phyloP scores from a whole-genome alignment of 2,888 invertebrate species.

The Lepidocyrtoides sp. region DNA sequence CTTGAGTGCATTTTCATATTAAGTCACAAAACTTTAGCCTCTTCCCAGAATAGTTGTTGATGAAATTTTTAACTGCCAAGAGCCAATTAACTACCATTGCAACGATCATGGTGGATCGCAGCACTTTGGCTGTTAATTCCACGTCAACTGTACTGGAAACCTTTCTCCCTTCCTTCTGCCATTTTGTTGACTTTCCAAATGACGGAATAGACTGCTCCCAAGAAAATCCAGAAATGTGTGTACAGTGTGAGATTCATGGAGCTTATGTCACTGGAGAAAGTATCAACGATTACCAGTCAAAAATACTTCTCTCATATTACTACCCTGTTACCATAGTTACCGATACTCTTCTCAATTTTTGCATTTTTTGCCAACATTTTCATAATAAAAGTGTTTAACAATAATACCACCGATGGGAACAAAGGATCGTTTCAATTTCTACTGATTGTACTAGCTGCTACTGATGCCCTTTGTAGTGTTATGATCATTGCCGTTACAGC shows the following conservation, averaged over 20 bases:
- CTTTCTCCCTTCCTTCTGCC: neutral
- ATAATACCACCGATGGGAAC: too few relatives aligned
- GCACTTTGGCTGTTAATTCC: too few relatives aligned
- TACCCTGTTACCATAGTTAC: neutral
- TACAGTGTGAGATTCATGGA: neutral
- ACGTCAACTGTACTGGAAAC: too few relatives aligned
- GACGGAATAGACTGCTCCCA: neutral
- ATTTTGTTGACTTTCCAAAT: neutral
- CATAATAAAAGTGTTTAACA: neutral
- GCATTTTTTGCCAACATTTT: neutral
- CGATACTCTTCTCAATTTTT: neutral
- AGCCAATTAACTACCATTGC: too few relatives aligned
- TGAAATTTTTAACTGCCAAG: too few relatives aligned
- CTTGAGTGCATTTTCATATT: too few relatives aligned
- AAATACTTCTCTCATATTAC: neutral
- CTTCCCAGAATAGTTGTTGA: too few relatives aligned
- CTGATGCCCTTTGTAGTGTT: neutral
- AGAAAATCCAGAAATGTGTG: neutral
- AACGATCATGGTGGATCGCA: too few relatives aligned
- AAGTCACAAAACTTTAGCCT: too few relatives aligned
- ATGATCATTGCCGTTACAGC: neutral
- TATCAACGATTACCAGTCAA: neutral
- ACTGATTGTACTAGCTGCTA: neutral
- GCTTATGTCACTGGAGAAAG: neutral
- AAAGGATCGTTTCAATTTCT: neutral